These are phyloP conservation scores for Trididemnum miniatum DNA, from an alignment of 23 tunicate genomes.

Conservation along the genomic window DNA sequence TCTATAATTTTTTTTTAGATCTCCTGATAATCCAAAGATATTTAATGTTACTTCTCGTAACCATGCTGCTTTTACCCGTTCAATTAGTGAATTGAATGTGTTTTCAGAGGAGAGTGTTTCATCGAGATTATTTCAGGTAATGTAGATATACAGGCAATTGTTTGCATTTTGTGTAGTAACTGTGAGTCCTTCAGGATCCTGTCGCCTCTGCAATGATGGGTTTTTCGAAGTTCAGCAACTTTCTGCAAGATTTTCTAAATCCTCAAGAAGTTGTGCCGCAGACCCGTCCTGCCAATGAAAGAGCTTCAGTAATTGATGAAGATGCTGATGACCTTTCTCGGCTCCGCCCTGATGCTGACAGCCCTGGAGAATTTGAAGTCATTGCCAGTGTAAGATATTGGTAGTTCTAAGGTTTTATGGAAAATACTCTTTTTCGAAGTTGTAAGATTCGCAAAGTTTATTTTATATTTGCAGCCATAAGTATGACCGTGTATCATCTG, in stretches of 20 bases:
- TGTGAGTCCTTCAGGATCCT: not conserved
- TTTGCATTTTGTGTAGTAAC: not conserved
- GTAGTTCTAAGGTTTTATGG: too few species aligned
- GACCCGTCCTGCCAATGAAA: slow-evolving; percentile 56
- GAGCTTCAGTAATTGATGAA: slow-evolving; percentile 24
- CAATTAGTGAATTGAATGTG: slow-evolving; percentile 6
- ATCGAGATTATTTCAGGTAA: too few species aligned
- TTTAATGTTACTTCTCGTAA: not conserved
- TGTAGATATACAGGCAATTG: too few species aligned
- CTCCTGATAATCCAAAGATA: not conserved
- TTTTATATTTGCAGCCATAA: too few species aligned
- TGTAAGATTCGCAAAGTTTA: too few species aligned
- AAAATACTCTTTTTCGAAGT: too few species aligned
- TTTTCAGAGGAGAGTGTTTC: not conserved
- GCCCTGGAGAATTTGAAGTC: slow-evolving; percentile 74
- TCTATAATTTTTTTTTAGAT: not conserved
- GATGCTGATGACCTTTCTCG: slow-evolving; percentile 49
- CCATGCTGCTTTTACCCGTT: slow-evolving; percentile 2
- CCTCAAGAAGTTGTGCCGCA: slow-evolving; percentile 48
- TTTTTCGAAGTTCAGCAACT: slow-evolving; percentile 78
- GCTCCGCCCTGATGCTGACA: slow-evolving; percentile 39
- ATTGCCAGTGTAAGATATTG: slow-evolving; percentile 79
- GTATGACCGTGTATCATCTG: too few species aligned
- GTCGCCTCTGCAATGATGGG: slow-evolving; percentile 60
- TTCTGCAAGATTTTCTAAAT: slow-evolving; percentile 70